A percentile compares a stretch with the other conserved stretches of the same genome.
These are phyloP conservation scores for Lamellibrachia columna DNA, from an alignment of 2,888 invertebrate species.

Conservation along the genomic window DNA sequence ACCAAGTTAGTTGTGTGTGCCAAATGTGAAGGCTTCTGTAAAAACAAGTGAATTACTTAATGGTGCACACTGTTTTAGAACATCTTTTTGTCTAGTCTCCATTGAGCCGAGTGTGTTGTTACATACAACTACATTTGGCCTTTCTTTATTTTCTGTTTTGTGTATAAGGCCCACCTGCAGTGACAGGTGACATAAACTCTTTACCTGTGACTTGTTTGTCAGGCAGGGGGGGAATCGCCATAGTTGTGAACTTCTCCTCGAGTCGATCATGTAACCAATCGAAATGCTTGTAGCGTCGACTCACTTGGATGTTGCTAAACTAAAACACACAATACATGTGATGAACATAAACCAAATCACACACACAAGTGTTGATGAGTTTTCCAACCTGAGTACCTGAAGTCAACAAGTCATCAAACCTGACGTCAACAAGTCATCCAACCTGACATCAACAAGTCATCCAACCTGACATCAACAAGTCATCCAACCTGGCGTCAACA, in stretches of 20 bases:
- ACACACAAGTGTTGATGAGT: neutral
- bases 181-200: conserved; percentile 8
- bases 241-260: conserved; percentile 90
- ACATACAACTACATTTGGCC: no score
- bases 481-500: no score
- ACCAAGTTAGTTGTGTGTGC: no score
- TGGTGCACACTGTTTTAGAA: neutral
- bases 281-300: conserved; percentile 95
- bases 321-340: conserved; percentile 45
- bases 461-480: no score
- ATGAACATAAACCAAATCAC: neutral
- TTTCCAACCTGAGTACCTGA: neutral
- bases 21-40: no score
- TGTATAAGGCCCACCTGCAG: neutral
- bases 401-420: no score
- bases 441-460: no score
- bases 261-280: conserved; percentile 97
- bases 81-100: neutral
- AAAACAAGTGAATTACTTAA: no score
- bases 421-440: no score
- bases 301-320: conserved; percentile 88
- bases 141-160: no score
- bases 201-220: conserved; percentile 93
- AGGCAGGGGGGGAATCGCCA: conserved; percentile 95
- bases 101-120: no score